Conservation (phyloP, 2,888 invertebrate genomes). For the Lasioglossum marginatum region DNA sequence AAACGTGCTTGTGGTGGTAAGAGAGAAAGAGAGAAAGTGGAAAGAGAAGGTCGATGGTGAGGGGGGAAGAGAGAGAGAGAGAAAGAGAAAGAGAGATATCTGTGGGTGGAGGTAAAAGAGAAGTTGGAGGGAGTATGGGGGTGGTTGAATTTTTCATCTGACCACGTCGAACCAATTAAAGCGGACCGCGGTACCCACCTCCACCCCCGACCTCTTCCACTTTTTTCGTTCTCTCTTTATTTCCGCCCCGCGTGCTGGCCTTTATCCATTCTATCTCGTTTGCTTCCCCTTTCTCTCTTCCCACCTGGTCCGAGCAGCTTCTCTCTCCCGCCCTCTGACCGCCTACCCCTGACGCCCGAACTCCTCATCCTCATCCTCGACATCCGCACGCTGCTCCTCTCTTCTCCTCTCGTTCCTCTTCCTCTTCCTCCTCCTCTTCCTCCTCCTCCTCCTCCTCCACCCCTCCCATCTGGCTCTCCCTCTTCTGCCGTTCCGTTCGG, state of each 20-base stretch:
- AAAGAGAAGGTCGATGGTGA: background rate
- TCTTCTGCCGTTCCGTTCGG: background rate
- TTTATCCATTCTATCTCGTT: conserved; percentile 70
- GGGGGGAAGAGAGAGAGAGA: background rate
- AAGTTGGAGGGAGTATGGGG: conserved; percentile 63
- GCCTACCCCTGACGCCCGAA: conserved; percentile 45
- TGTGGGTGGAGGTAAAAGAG: conserved; percentile 59
- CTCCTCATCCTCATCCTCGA: conserved; percentile 57
- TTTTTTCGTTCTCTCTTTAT: conserved; percentile 77
- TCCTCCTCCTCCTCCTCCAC: background rate
- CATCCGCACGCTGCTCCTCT: conserved; percentile 51
- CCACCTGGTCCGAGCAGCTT: conserved; percentile 42
- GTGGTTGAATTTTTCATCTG: conserved; percentile 83
- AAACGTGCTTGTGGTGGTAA: conserved; percentile 47
- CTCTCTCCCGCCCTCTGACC: conserved; percentile 42
- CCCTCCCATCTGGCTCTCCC: background rate
- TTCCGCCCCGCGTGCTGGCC: conserved; percentile 72
- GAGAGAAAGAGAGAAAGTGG: conserved; percentile 28
- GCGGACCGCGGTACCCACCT: conserved; percentile 80
- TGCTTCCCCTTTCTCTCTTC: conserved; percentile 31
- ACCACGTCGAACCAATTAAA: conserved; percentile 84
- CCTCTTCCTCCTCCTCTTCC: conserved; percentile 1
- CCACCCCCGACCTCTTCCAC: conserved; percentile 71
- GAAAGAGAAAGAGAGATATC: conserved; percentile 30
- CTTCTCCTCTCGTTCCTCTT: conserved; percentile 16